Base-by-base conservation (phyloP, 2,888 invertebrate genomes). In the Eupeodes latifasciatus region DNA sequence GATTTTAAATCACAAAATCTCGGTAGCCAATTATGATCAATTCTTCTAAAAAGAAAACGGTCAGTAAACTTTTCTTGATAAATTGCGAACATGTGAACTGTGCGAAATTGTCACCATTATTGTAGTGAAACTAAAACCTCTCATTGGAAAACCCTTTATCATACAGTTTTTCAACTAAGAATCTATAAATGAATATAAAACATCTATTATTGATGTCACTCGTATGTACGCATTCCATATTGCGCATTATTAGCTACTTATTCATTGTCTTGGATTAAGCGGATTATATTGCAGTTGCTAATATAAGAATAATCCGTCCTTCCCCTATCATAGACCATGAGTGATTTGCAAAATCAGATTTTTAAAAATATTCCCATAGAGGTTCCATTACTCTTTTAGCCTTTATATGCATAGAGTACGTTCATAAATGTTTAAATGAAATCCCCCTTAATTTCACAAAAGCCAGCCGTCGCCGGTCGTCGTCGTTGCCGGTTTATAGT, bases 211-310 rank as follows among this genome's bases (percentile, higher is more conserved):
- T 27, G 3, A 1, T 27, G 27, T 27, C 40, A 40, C 40, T 40
- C 7, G n/a, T 9, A 40, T 9, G 5, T 40, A 5, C 40, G 40
- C 1, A n/a, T n/a, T 62, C 16, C 11, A 16, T 66, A 34, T 34
- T 51, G 0, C 6, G 0, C 6, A 51, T 40, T 11, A 16, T 11
- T 16, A 51, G 51, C 51, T 51, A 36, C 51, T 67, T 78, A 78
- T 55, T 81, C 78, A 78, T 69, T 74, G 72, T 81, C 77, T 75
- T 55, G 47, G 69, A 57, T 51, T 19, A 69, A 72, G n/a, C 12
- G 86, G 79, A 82, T 82, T 86, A 86, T 78, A 75, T 77, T 85
- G 64, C 85, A 85, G 34, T 76, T 80, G 62, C 59, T 66, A 49
- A 40, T 16, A 59, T 49, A 14, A 2, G 44, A n/a, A 53, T 44